phyloP scores from a whole-genome alignment of 2,797 vertebrate species.

The Lagodon rhomboides region DNA sequence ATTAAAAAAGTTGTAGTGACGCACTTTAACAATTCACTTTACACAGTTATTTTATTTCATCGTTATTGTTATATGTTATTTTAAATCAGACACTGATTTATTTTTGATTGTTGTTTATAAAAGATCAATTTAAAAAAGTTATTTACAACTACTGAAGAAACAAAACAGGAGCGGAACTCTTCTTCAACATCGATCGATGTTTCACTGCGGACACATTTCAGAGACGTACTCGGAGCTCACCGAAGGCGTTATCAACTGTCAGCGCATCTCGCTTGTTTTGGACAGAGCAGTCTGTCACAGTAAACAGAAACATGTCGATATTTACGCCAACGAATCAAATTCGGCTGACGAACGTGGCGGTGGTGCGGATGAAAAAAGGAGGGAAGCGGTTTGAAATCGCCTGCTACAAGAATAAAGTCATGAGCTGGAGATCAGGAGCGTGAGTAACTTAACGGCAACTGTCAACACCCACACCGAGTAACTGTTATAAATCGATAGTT shows the following conservation, averaged over 20 bases:
- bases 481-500: accelerated
- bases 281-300: not conserved
- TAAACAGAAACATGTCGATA: constrained; percentile 87
- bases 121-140: too few relatives aligned
- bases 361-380: constrained; percentile 92
- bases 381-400: constrained; percentile 96
- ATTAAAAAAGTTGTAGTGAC: too few relatives aligned
- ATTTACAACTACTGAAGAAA: not conserved
- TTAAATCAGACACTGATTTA: not conserved
- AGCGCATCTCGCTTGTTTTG: too few relatives aligned
- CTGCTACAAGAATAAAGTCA: constrained; percentile 95
- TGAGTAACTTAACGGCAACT: constrained; percentile 87
- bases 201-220: not conserved
- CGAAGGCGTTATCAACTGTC: too few relatives aligned
- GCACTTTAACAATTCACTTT: too few relatives aligned
- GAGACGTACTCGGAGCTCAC: not conserved
- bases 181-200: not conserved
- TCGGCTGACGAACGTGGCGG: constrained; percentile 94
- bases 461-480: not conserved
- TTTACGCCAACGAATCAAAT: constrained; percentile 98
- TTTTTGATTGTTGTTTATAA: not conserved
- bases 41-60: too few relatives aligned
- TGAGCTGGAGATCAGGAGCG: constrained; percentile 95
- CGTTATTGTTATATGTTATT: too few relatives aligned
- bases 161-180: constrained; percentile 50